phyloP scores from a whole-genome alignment of 2,888 invertebrate genomes.

The Trichopria drosophilae region DNA sequence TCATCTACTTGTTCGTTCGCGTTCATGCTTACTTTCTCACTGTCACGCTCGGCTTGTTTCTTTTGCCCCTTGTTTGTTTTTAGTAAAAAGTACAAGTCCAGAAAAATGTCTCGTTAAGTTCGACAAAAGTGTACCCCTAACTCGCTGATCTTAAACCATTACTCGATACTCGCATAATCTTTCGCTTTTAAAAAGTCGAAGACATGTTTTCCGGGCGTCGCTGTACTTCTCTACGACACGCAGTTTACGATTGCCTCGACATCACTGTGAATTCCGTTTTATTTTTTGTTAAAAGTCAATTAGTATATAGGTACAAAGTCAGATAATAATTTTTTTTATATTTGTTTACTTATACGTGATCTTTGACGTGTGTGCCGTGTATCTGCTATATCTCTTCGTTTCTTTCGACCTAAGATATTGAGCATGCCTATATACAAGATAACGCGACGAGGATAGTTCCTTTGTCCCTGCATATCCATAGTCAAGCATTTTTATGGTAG shows the following conservation, averaged over 20 bases:
- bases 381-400: conserved; percentile 32
- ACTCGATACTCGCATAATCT: conserved; percentile 36
- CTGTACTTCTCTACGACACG: too few relatives aligned
- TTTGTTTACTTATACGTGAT: conserved; percentile 40
- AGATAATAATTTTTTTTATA: conserved; percentile 50
- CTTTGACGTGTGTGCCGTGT: conserved; percentile 34
- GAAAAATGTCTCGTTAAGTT: conserved; percentile 42
- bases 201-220: too few relatives aligned
- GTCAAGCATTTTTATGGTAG: too few relatives aligned
- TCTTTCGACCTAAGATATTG: conserved; percentile 47
- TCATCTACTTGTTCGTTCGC: conserved; percentile 15
- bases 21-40: conserved; percentile 6
- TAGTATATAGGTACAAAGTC: conserved; percentile 56
- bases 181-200: too few relatives aligned
- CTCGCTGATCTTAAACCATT: conserved; percentile 32
- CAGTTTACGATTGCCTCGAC: too few relatives aligned
- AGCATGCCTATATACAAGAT: conserved; percentile 56
- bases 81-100: conserved; percentile 40
- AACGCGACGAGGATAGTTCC: conserved; percentile 50
- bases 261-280: too few relatives aligned
- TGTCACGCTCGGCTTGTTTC: conserved; percentile 6
- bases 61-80: conserved; percentile 12
- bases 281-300: conserved; percentile 48
- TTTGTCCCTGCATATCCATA: too few relatives aligned
- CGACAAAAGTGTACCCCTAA: conserved; percentile 40